Conservation (phyloP, 2,113 vertebrate species). For the Neodon shergylaensis region DNA sequence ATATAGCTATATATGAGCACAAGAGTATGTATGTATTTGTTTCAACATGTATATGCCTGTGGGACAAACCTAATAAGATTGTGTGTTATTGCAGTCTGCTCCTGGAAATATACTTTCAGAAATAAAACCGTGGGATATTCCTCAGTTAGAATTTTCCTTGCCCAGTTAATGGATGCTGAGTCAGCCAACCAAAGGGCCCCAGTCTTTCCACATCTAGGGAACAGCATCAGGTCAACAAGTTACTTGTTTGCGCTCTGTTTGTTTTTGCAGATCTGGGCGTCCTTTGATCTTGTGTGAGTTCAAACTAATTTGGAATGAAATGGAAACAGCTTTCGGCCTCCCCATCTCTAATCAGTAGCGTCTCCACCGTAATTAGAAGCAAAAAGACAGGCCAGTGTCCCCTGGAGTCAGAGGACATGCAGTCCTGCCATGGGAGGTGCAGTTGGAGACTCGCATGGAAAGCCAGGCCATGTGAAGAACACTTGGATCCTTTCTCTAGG, state of each 20-base stretch:
- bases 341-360: constrained; percentile 62
- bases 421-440: neutral
- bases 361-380: constrained; percentile 66
- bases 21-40: neutral
- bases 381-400: constrained; percentile 39
- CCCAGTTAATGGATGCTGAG: neutral
- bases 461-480: constrained; percentile 10
- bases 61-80: neutral
- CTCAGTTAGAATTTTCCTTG: neutral
- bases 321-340: constrained; percentile 36
- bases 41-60: neutral
- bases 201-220: constrained; percentile 33
- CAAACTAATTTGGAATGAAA: constrained; percentile 64
- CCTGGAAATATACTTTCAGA: neutral
- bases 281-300: constrained; percentile 60
- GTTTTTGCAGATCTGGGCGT: constrained; percentile 33
- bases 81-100: neutral
- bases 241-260: constrained; percentile 55
- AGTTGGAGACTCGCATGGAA: constrained; percentile 13
- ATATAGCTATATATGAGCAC: no score
- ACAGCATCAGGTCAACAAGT: constrained; percentile 39
- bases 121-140: neutral
- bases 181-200: neutral
- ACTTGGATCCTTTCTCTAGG: constrained; percentile 19
- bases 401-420: neutral